Base-by-base conservation (phyloP, 2,797 vertebrate genomes). In the Pseudopleuronectes americanus region DNA sequence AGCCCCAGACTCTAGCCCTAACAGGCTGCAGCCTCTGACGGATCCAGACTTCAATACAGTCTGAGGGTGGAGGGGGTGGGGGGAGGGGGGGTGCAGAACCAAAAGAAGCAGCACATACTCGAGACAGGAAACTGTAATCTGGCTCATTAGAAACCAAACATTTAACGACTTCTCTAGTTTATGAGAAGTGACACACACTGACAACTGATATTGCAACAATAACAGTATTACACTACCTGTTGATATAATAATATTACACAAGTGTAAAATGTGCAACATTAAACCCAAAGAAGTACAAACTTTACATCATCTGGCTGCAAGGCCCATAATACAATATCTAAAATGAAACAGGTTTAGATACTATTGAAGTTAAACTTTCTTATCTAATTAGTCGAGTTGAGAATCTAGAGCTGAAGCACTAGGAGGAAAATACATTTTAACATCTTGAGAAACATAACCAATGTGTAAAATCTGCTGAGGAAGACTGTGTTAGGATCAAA, bases 1-100 rank as follows among this genome's bases (percentile, higher is more conserved):
- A 71, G 89, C 55, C 68, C 61, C 57, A n/a, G 87, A 80, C 83
- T 84, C 66, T 6, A 6, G 81, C 64, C 52, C 77, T 79, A 89
- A 93, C 88, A 77, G 80, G 82, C 90, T 87, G 84, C 85, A 87
- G 90, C 89, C 90, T 87, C 87, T 89, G 86, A 80, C 79, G 76
- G 78, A 84, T 80, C 52, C 85, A 79, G 77, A 80, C 86, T 86
- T 86, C 77, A 79, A 64, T 56, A 13, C 51, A 45, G 82, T 77
- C 76, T 58, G 69, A 43, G 73, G 75, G 80, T 71, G 76, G 79
- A 53, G 76, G 64, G 55, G 71, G 28, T 0, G 28, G 55, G 77
- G 71, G 78, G 68, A n/a, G 57, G 72, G 67, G 80, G 73, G 67
- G 77, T 58, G 74, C 57, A 64, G 49, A 74, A 70, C 57, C 74